phyloP scores from a whole-genome alignment of 2,113 vertebrate genomes.

The Copsychus sechellarum region DNA sequence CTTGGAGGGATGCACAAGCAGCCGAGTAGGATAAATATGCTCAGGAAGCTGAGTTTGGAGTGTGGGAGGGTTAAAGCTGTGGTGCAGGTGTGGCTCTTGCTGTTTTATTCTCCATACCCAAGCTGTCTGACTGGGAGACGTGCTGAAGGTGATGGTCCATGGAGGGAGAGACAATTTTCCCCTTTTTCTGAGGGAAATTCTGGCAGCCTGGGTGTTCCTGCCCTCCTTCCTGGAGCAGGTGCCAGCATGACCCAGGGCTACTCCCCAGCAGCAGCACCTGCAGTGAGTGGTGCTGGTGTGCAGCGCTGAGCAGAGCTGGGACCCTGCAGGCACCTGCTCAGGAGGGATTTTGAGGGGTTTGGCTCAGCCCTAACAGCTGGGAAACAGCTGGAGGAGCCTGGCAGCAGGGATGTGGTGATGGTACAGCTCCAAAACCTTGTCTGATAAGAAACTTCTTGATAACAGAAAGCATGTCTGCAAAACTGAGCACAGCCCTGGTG shows the following conservation, averaged over 20 bases:
- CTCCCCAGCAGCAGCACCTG: background rate
- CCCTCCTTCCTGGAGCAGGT: background rate
- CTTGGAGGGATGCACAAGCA: background rate
- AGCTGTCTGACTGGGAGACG: background rate
- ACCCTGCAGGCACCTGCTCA: background rate
- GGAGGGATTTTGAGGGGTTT: background rate
- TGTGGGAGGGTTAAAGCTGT: rapidly evolving
- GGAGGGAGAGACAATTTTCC: background rate
- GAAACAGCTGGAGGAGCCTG: background rate
- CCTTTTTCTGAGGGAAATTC: background rate
- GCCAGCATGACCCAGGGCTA: background rate
- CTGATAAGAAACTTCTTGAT: background rate
- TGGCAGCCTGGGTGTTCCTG: background rate
- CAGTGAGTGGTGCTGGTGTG: rapidly evolving
- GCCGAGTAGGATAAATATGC: background rate
- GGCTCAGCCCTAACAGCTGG: too few relatives aligned
- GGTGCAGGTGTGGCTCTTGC: background rate
- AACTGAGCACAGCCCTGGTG: background rate
- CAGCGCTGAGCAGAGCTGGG: background rate
- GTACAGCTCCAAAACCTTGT: background rate
- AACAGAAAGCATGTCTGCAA: rapidly evolving
- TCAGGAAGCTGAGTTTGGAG: background rate
- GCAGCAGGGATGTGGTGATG: background rate
- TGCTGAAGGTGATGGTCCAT: rapidly evolving
- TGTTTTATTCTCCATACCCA: background rate